Conservation (phyloP, 2,797 vertebrate genomes). For the Crocidura indochinensis region DNA sequence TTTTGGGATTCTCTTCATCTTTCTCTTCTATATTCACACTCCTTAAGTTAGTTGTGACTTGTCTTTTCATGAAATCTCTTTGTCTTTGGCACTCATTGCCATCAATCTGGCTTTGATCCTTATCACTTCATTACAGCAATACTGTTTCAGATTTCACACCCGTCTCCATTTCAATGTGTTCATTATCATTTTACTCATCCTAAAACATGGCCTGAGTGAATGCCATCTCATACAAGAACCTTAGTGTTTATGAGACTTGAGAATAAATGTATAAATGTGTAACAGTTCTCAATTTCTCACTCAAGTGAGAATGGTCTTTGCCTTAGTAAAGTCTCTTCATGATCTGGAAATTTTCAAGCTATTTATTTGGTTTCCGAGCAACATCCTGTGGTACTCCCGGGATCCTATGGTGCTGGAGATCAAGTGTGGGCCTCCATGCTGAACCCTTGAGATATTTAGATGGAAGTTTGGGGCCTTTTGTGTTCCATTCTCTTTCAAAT, state of each 20-base stretch:
- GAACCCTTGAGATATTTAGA: background rate
- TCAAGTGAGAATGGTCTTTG: background rate
- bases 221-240: slow-evolving; percentile 18
- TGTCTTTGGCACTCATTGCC: background rate
- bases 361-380: too few species aligned
- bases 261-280: background rate
- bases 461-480: background rate
- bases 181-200: background rate
- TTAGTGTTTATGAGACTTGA: background rate
- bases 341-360: background rate
- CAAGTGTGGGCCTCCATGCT: too few species aligned
- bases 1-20: background rate
- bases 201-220: slow-evolving; percentile 30
- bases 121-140: background rate
- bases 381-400: too few species aligned
- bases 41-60: background rate
- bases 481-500: background rate
- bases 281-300: slow-evolving; percentile 1
- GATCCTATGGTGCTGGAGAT: too few species aligned
- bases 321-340: background rate
- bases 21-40: background rate
- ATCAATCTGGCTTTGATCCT: background rate
- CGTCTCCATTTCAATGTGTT: background rate
- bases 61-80: slow-evolving; percentile 41
- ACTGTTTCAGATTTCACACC: background rate